Conservation (phyloP, 2,888 invertebrate genomes). For the Eudemis profundana region DNA sequence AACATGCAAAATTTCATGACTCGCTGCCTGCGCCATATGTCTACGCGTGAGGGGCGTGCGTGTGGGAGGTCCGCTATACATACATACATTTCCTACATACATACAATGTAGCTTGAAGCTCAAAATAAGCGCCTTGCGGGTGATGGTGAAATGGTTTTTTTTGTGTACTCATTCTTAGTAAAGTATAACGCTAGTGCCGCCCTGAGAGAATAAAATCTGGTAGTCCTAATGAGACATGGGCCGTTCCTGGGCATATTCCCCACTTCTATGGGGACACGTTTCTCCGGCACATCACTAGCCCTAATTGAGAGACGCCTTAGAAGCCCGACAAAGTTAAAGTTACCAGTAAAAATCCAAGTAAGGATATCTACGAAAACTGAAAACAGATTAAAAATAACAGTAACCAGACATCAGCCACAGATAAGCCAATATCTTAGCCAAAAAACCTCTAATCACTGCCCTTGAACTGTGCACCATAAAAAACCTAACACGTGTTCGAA, state of each 20-base stretch:
- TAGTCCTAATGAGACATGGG: too few relatives aligned
- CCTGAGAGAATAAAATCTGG: too few relatives aligned
- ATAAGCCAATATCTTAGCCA: constrained; percentile 29
- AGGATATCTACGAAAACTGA: not conserved
- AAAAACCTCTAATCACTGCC: constrained; percentile 45
- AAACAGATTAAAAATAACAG: constrained; percentile 20
- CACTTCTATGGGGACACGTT: too few relatives aligned
- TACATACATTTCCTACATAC: constrained; percentile 24
- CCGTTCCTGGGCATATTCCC: too few relatives aligned
- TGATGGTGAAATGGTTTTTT: too few relatives aligned
- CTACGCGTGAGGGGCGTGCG: constrained; percentile 35
- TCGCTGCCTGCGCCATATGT: constrained; percentile 43
- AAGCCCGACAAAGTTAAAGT: too few relatives aligned
- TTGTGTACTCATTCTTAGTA: too few relatives aligned
- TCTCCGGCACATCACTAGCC: too few relatives aligned
- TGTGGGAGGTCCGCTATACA: constrained; percentile 39
- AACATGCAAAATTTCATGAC: constrained; percentile 46
- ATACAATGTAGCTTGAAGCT: constrained; percentile 9
- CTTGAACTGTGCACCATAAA: constrained; percentile 43
- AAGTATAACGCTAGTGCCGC: too few relatives aligned
- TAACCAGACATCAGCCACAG: constrained; percentile 29
- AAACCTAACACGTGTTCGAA: constrained; percentile 44
- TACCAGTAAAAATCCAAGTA: not conserved
- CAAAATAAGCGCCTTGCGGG: constrained; percentile 18
- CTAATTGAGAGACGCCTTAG: too few relatives aligned